Evolutionary conservation across 2,797 vertebrate species (phyloP).

Genomic region (Rallus crepitans): DNA sequence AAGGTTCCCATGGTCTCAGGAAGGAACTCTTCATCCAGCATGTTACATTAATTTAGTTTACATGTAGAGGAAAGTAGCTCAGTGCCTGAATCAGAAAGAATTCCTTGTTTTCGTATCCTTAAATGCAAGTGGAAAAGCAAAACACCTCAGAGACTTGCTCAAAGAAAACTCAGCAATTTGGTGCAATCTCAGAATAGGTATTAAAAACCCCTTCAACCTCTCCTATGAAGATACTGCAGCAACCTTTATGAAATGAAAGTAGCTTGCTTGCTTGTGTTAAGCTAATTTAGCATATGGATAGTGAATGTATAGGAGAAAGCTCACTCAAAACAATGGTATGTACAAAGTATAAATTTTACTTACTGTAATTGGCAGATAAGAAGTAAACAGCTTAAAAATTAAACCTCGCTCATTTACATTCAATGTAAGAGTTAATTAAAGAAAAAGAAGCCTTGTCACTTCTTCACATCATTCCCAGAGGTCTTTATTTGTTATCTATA

Average conservation of each 20-base stretch:
- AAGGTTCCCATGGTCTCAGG: not conserved
- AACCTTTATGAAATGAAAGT: not conserved
- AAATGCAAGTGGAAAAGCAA: not conserved
- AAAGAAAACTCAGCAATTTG: too few species aligned
- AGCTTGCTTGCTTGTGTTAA: not conserved
- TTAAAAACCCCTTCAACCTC: rapidly evolving
- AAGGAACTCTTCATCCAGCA: not conserved
- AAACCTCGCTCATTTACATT: not conserved
- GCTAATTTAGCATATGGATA: not conserved
- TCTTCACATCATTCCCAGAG: not conserved
- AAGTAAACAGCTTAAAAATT: not conserved
- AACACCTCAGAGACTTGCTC: not conserved
- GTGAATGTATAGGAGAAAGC: not conserved
- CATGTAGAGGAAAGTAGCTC: not conserved
- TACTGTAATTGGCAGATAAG: not conserved
- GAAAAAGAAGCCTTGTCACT: not conserved
- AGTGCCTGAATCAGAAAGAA: not conserved
- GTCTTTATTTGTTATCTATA: not conserved
- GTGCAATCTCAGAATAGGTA: not conserved
- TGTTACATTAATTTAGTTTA: not conserved
- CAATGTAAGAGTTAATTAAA: not conserved
- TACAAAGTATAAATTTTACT: not conserved
- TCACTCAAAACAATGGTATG: not conserved
- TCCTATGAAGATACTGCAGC: not conserved
- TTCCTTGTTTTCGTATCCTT: not conserved